Base-by-base conservation (phyloP, 2,888 invertebrate genomes). In the Taphrorychus bicolor region DNA sequence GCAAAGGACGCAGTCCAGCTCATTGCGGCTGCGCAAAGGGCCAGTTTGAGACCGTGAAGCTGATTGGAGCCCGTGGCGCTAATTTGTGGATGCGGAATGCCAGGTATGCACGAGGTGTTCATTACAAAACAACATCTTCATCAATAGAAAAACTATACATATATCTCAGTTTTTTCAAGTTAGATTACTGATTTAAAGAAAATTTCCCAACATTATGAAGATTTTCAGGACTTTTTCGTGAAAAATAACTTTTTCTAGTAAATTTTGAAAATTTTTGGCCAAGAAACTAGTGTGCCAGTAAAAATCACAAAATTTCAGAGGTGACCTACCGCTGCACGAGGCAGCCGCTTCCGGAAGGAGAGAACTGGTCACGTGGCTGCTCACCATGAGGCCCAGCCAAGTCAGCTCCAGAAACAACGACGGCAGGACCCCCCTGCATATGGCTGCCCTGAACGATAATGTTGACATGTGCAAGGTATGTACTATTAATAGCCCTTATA, bases 11-110 rank as follows among this genome's bases (percentile, higher is more conserved):
- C 71, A 96, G 94, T 70, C 94, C 97, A 1, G 95, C 95, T 0
- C 94, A 97, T 77, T 97, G 97, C 76, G 97, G 97, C 1, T 96
- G 97, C 63, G 94, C 97, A 5, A 97, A 97, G 82, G 98, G 98
- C 0, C 98, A 98, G 72, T 82, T 90, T 74, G 88, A 89, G 76
- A 88, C 89, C 2, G 81, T 91, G 16, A 87, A 87, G 77, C 81
- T 92, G 72, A 83, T 93, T 17, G 86, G 65, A 11, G 69, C 68
- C 14, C 51, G 71, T 16, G 67, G 92, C 17, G 95, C 94, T 0
- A 95, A 98, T 80, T 84, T 98, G 51, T 97, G 98, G 93, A 84
- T 94, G 61, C 87, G 93, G 71, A 98, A 97, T 79, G 92, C 95
- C 1, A 42, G 69, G 69, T 69, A n/a, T n/a, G n/a, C n/a, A n/a